Percentiles rank a stretch among this genome's conserved stretches.
Conservation (phyloP, 2,888 invertebrate species). For the Agriotes lineatus region DNA sequence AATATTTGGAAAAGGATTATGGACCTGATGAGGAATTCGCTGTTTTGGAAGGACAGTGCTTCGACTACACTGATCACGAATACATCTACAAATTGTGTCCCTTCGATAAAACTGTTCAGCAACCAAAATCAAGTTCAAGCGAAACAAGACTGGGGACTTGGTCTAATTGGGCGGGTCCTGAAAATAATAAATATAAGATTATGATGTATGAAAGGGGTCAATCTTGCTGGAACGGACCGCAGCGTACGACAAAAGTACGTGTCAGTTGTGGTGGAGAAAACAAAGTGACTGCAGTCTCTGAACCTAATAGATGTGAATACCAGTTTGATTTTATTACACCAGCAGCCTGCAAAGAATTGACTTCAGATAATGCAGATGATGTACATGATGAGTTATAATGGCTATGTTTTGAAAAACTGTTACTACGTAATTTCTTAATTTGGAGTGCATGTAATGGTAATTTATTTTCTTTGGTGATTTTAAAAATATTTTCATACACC, state of each 20-base stretch:
- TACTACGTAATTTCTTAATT: neutral
- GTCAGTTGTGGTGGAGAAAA: constrained; percentile 93
- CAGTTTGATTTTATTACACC: constrained; percentile 91
- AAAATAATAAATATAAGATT: constrained; percentile 80
- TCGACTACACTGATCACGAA: constrained; percentile 82
- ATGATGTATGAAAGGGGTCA: constrained; percentile 94
- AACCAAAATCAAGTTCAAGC: constrained; percentile 86
- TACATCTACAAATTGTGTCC: constrained; percentile 94
- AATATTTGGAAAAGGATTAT: constrained; percentile 87
- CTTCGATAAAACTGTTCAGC: constrained; percentile 87
- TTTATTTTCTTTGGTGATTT: neutral
- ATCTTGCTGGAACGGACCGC: constrained; percentile 98
- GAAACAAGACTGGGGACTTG: constrained; percentile 88
- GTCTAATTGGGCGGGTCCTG: constrained; percentile 87
- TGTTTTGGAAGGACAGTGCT: constrained; percentile 77
- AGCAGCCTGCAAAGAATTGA: constrained; percentile 80
- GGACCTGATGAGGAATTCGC: constrained; percentile 92
- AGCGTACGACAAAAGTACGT: constrained; percentile 84
- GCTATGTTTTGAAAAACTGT: constrained; percentile 49
- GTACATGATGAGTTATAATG: constrained; percentile 74
- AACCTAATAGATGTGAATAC: constrained; percentile 98
- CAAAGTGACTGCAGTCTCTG: constrained; percentile 84
- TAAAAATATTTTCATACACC: neutral
- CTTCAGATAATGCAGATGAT: constrained; percentile 61
- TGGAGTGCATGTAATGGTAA: neutral